phyloP scores from a whole-genome alignment of 2,113 vertebrate species.

The Nibea albiflora region DNA sequence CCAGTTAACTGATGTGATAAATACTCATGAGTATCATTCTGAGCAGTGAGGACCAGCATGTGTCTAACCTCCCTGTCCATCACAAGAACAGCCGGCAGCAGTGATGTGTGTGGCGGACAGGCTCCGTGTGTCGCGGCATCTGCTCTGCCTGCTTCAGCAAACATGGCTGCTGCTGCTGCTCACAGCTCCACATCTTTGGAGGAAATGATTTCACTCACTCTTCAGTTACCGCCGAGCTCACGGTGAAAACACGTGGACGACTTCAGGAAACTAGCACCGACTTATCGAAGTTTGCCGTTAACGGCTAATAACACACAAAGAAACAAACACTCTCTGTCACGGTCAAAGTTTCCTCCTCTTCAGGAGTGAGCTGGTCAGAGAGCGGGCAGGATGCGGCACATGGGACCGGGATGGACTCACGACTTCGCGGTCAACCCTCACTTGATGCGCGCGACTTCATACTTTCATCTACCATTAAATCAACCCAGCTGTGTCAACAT shows the following conservation, averaged over 20 bases:
- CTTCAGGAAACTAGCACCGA: not conserved
- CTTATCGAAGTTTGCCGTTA: not conserved
- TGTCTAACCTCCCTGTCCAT: too few relatives aligned
- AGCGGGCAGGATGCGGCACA: not conserved
- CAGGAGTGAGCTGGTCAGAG: too few relatives aligned
- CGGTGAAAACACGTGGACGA: not conserved
- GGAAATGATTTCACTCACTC: not conserved
- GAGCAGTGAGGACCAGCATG: too few relatives aligned
- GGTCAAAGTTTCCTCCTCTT: too few relatives aligned
- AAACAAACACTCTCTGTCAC: not conserved
- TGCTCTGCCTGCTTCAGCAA: constrained; percentile 9
- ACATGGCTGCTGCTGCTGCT: constrained; percentile 15
- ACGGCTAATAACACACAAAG: not conserved
- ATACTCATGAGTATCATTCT: too few relatives aligned
- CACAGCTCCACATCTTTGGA: not conserved
- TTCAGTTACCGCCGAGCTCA: not conserved
- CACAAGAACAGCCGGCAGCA: too few relatives aligned
- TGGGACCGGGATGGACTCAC: too few relatives aligned
- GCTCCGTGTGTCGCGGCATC: constrained; percentile 18
- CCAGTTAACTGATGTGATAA: too few relatives aligned
- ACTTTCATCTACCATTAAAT: not conserved
- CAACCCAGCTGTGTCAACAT: fast-evolving
- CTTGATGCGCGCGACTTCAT: not conserved
- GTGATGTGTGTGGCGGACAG: too few relatives aligned
- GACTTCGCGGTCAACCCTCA: too few relatives aligned